A percentile compares a stretch with the other conserved stretches of the same genome.
Conservation (phyloP, 2,113 vertebrate species). For the Seriola dumerili region DNA sequence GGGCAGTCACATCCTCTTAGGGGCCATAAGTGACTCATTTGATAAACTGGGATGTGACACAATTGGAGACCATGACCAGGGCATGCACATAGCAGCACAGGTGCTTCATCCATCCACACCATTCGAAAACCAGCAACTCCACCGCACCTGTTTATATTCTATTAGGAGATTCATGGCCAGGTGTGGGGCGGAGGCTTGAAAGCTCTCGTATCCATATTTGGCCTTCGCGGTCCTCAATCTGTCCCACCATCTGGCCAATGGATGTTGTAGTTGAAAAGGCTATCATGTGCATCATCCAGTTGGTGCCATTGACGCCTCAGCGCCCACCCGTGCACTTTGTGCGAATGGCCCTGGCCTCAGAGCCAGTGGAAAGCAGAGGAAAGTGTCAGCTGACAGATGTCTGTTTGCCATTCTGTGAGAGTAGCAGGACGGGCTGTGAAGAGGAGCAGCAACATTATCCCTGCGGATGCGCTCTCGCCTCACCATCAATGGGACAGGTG, state of each 20-base stretch:
- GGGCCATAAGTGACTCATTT: not conserved
- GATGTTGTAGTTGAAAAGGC: slow-evolving; percentile 23
- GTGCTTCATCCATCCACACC: not conserved
- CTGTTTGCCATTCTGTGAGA: slow-evolving; percentile 13
- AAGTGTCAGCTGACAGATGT: slow-evolving; percentile 22
- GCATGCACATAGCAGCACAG: not conserved
- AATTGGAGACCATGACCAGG: not conserved
- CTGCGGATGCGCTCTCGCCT: not conserved
- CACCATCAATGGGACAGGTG: not conserved
- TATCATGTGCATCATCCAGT: slow-evolving; percentile 7
- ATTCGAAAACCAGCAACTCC: not conserved
- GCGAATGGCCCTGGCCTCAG: not conserved
- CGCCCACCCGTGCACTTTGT: slow-evolving; percentile 1
- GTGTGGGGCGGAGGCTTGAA: slow-evolving; percentile 10
- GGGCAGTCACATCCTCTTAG: not conserved
- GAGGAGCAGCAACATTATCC: not conserved
- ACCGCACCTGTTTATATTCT: slow-evolving; percentile 8
- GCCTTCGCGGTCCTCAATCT: slow-evolving; percentile 32
- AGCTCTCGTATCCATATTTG: slow-evolving; percentile 12
- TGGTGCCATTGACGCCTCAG: slow-evolving; percentile 3
- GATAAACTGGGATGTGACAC: not conserved
- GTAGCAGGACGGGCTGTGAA: not conserved
- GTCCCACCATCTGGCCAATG: slow-evolving; percentile 39
- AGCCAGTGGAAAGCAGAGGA: slow-evolving; percentile 5
- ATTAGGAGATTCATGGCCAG: slow-evolving; percentile 14